phyloP scores from a whole-genome alignment of 2,113 vertebrate species.

The Synodontis membranacea region DNA sequence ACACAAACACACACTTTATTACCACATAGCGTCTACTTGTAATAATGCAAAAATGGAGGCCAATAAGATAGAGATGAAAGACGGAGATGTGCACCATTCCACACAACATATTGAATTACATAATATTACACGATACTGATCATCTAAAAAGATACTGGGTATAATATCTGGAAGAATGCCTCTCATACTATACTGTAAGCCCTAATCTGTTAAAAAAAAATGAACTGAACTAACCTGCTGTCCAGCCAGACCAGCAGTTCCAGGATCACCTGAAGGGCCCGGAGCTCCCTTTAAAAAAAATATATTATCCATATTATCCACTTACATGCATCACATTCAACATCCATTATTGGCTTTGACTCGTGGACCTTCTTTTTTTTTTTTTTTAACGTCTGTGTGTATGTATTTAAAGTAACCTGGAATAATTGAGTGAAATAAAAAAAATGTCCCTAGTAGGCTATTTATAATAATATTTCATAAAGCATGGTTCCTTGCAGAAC shows the following conservation, averaged over 20 bases:
- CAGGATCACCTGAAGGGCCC: slow-evolving; percentile 64
- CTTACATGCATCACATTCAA: not conserved
- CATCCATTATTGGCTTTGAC: not conserved
- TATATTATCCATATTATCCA: not conserved
- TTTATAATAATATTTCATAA: not conserved
- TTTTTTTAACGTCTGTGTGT: not conserved
- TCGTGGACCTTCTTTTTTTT: not conserved
- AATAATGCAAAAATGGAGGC: not conserved
- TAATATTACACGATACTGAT: not conserved
- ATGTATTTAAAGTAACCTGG: not conserved
- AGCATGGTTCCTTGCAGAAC: not conserved
- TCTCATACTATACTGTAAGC: not conserved
- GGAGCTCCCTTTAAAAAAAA: slow-evolving; percentile 65
- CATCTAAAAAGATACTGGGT: not conserved
- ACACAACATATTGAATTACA: not conserved
- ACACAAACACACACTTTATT: slow-evolving; percentile 4
- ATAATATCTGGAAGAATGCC: not conserved
- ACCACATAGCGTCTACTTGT: not conserved
- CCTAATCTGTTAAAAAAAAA: not conserved
- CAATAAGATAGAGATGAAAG: not conserved
- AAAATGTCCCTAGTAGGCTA: not conserved
- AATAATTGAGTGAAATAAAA: not conserved
- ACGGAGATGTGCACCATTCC: not conserved
- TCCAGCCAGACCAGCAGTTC: slow-evolving; percentile 66
- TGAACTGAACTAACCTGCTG: slow-evolving; percentile 67